These are phyloP conservation scores for Gymnorhina tibicen DNA, from an alignment of 2,113 vertebrate genomes.

Conservation along the genomic window DNA sequence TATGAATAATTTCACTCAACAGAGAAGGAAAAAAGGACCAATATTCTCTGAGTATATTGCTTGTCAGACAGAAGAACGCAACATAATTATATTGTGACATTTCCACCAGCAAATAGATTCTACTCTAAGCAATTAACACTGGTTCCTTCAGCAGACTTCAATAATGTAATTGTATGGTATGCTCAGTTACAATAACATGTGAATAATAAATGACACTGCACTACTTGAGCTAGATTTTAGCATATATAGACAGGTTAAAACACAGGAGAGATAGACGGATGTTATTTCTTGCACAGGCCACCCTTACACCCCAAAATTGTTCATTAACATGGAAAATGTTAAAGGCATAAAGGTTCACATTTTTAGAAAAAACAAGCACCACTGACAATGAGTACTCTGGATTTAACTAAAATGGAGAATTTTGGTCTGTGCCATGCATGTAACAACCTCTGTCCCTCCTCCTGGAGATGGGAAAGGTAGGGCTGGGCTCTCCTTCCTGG, in stretches of 20 bases:
- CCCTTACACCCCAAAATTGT: neutral
- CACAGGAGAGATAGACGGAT: neutral
- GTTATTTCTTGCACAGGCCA: neutral
- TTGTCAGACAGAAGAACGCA: constrained; percentile 63
- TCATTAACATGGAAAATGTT: neutral
- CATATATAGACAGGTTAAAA: neutral
- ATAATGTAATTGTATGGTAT: constrained; percentile 58
- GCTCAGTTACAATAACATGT: constrained; percentile 36
- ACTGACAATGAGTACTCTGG: neutral
- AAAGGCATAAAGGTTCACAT: neutral
- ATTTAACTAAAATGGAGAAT: neutral
- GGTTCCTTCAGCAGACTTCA: constrained; percentile 65
- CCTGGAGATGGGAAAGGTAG: neutral
- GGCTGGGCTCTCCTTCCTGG: neutral
- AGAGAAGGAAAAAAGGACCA: constrained; percentile 12
- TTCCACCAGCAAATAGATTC: constrained; percentile 71
- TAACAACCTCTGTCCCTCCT: neutral
- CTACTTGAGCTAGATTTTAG: neutral
- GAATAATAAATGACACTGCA: constrained; percentile 42
- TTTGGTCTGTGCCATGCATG: neutral
- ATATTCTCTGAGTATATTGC: constrained; percentile 60
- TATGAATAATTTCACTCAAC: neutral
- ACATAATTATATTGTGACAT: constrained; percentile 73
- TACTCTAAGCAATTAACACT: constrained; percentile 69
- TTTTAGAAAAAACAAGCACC: neutral